Evolutionary conservation across 2,113 vertebrate species (phyloP).

Genomic region (Apaloderma vittatum): DNA sequence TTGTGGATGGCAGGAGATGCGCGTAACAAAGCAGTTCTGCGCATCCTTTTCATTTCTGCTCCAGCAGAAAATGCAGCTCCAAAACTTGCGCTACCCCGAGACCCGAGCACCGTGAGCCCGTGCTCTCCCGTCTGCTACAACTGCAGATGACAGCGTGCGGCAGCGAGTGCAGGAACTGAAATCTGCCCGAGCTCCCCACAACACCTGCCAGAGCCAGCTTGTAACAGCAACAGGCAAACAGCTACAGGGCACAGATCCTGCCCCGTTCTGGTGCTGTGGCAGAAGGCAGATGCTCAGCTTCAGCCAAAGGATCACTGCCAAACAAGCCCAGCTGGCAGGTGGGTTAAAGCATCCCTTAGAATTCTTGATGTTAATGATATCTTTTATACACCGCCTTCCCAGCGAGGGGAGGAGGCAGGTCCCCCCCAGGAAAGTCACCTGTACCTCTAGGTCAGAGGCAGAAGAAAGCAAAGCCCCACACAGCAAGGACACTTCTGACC

Average conservation of each 20-base stretch:
- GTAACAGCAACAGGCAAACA: background rate
- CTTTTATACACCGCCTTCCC: background rate
- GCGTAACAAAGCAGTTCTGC: background rate
- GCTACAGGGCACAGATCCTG: background rate
- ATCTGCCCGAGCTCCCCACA: background rate
- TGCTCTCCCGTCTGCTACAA: fast-evolving
- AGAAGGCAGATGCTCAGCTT: background rate
- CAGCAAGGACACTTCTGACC: fast-evolving
- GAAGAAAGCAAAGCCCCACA: fast-evolving
- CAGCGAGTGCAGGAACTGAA: fast-evolving
- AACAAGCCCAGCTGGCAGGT: background rate
- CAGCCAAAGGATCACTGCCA: background rate
- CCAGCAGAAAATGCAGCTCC: background rate
- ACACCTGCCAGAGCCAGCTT: background rate
- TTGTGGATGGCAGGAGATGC: fast-evolving
- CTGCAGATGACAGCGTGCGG: background rate
- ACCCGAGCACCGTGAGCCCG: fast-evolving
- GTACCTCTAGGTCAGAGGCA: fast-evolving
- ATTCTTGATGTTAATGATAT: background rate
- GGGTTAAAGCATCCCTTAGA: background rate
- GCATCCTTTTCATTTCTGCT: background rate
- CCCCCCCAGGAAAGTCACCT: background rate
- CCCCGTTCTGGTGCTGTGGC: fast-evolving
- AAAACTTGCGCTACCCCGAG: fast-evolving
- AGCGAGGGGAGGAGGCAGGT: background rate